Evolutionary conservation across 2,888 invertebrate genomes (phyloP).

Genomic region (Diogma glabrata): DNA sequence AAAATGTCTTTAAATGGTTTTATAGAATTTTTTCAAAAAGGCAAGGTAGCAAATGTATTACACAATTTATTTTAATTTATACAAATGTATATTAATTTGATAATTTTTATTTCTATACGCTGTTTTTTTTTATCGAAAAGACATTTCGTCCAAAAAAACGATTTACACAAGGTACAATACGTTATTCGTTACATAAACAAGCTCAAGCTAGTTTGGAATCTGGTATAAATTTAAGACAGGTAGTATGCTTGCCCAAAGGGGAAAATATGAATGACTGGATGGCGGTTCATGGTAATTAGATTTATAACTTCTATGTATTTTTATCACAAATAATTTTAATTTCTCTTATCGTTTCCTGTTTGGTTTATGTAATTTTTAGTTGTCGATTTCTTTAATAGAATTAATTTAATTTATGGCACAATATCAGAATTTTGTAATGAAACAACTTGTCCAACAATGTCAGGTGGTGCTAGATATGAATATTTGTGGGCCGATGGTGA

Average conservation of each 20-base stretch:
- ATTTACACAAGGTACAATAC: slow-evolving; percentile 74
- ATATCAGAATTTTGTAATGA: slow-evolving; percentile 75
- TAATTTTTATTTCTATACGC: slow-evolving; percentile 10
- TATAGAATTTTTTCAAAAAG: slow-evolving; percentile 66
- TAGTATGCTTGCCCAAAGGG: slow-evolving; percentile 68
- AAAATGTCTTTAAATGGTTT: slow-evolving; percentile 62
- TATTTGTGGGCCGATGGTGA: slow-evolving; percentile 85
- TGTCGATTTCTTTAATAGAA: slow-evolving; percentile 88
- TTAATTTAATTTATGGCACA: slow-evolving; percentile 84
- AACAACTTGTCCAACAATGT: slow-evolving; percentile 79
- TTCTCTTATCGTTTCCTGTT: slow-evolving; percentile 3
- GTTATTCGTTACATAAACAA: slow-evolving; percentile 80
- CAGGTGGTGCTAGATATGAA: slow-evolving; percentile 78
- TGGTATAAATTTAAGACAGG: slow-evolving; percentile 70
- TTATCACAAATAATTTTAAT: neutral
- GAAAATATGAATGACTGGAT: slow-evolving; percentile 87
- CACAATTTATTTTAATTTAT: slow-evolving; percentile 4
- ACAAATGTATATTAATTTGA: neutral
- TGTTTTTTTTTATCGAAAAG: slow-evolving; percentile 38
- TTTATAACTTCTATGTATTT: slow-evolving; percentile 39
- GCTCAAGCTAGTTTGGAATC: slow-evolving; percentile 84
- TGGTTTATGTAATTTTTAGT: slow-evolving; percentile 55
- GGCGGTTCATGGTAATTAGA: slow-evolving; percentile 87
- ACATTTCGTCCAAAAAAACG: slow-evolving; percentile 84
- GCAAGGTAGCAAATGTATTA: slow-evolving; percentile 47